phyloP scores from a whole-genome alignment of 2,888 invertebrate species.

The Lasioglossum pauxillum region DNA sequence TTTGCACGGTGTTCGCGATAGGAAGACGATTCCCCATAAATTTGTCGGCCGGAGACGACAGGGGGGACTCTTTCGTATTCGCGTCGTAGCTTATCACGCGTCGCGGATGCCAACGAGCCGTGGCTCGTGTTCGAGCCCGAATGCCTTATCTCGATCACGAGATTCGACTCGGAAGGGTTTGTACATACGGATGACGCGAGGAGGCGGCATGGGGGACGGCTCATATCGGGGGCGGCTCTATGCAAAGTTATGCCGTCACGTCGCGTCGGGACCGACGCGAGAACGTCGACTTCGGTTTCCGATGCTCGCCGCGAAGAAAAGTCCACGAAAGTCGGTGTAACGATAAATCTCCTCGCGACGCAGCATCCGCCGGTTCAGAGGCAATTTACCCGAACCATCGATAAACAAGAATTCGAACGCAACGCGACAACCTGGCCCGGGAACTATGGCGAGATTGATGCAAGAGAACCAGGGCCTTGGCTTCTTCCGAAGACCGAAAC shows the following conservation, averaged over 20 bases:
- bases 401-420: conserved; percentile 64
- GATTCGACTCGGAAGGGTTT: conserved; percentile 69
- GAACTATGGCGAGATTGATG: neutral
- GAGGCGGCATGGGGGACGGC: conserved; percentile 33
- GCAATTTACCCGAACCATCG: conserved; percentile 59
- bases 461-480: neutral
- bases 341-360: conserved; percentile 65
- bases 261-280: conserved; percentile 46
- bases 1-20: conserved; percentile 22
- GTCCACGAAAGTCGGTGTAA: conserved; percentile 64
- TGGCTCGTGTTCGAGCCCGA: conserved; percentile 59
- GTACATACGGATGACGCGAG: conserved; percentile 71
- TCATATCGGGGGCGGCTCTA: conserved; percentile 64
- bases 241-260: conserved; percentile 68
- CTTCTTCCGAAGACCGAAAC: neutral
- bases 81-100: conserved; percentile 69
- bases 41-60: neutral
- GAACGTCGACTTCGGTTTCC: conserved; percentile 59
- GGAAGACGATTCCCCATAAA: conserved; percentile 52
- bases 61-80: conserved; percentile 70
- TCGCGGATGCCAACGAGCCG: conserved; percentile 67
- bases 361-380: conserved; percentile 45
- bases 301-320: conserved; percentile 59
- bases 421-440: conserved; percentile 33
- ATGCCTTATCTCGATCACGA: conserved; percentile 70